A percentile compares a stretch with the other conserved stretches of the same genome.
These are phyloP conservation scores for Temnothorax longispinosus DNA, from an alignment of 1,140 invertebrate genomes.

Conservation along the genomic window DNA sequence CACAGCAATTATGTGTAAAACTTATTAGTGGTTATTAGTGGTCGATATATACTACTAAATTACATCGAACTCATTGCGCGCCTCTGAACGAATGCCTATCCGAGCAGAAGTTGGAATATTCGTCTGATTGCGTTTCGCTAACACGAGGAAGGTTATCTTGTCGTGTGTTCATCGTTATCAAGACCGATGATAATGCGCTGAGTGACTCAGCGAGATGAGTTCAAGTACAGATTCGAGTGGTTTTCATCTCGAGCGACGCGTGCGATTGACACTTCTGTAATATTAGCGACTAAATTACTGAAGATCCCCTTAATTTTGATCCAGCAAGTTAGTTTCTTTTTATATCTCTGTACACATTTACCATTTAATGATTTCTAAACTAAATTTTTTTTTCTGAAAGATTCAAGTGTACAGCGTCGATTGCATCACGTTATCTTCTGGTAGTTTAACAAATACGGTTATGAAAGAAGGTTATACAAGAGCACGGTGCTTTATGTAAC, in stretches of 20 bases:
- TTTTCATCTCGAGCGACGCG: conserved; percentile 63
- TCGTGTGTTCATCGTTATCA: conserved; percentile 49
- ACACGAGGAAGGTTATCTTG: conserved; percentile 48
- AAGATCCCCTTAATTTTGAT: not conserved
- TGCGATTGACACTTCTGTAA: conserved; percentile 27
- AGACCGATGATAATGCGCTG: conserved; percentile 34
- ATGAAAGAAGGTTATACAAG: not conserved
- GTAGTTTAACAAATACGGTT: not conserved
- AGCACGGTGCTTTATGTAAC: not conserved
- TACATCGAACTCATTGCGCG: too few relatives aligned
- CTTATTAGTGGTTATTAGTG: too few relatives aligned
- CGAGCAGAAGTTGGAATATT: conserved; percentile 21
- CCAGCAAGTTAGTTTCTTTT: not conserved
- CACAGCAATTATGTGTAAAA: too few relatives aligned
- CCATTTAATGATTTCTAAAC: not conserved
- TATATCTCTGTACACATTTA: not conserved
- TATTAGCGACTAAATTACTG: not conserved
- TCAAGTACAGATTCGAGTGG: conserved; percentile 61
- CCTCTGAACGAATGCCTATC: conserved; percentile 50
- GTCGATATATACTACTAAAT: too few relatives aligned
- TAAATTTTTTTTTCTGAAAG: not conserved
- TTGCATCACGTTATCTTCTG: not conserved
- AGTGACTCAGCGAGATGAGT: conserved; percentile 59
- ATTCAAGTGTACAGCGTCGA: not conserved
- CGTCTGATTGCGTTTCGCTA: not conserved